These are phyloP conservation scores for Trissolcus brochymenae DNA, from an alignment of 2,888 invertebrate species.

Conservation along the genomic window DNA sequence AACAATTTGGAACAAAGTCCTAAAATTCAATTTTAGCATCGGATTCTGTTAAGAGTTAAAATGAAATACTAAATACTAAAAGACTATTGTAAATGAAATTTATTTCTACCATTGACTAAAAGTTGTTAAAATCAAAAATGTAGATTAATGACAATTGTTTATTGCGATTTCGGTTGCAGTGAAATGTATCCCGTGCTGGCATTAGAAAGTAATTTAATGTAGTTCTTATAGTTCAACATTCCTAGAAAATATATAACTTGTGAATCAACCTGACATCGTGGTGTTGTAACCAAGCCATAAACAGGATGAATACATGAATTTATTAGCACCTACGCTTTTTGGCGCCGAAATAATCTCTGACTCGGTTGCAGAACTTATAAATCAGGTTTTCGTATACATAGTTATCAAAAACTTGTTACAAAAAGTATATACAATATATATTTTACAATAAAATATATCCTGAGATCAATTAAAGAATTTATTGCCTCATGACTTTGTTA, in stretches of 20 bases:
- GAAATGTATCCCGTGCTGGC: not conserved
- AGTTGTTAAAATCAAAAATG: too few species aligned
- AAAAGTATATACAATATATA: not conserved
- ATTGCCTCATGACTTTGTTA: too few species aligned
- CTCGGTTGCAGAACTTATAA: not conserved
- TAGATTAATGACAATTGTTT: too few species aligned
- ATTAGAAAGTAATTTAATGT: too few species aligned
- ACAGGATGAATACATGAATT: slow-evolving; percentile 13
- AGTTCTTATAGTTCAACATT: too few species aligned
- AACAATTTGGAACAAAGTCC: too few species aligned
- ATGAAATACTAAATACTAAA: too few species aligned
- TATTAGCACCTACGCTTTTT: slow-evolving; percentile 17
- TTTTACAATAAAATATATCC: not conserved
- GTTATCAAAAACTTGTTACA: not conserved
- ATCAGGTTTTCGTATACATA: slow-evolving; percentile 5
- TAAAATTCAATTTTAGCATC: too few species aligned
- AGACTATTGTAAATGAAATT: too few species aligned
- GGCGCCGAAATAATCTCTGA: slow-evolving; percentile 22
- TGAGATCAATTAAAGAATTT: not conserved
- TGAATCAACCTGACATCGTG: slow-evolving; percentile 22
- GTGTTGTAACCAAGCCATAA: slow-evolving; percentile 17
- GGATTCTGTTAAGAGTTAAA: too few species aligned
- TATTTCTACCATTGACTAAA: too few species aligned
- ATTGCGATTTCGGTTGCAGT: not conserved
- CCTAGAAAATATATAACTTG: too few species aligned